Evolutionary conservation across 2,113 vertebrate genomes (phyloP), one percentile per base, ranked within the genome.

Genomic region (Mesitornis unicolor): DNA sequence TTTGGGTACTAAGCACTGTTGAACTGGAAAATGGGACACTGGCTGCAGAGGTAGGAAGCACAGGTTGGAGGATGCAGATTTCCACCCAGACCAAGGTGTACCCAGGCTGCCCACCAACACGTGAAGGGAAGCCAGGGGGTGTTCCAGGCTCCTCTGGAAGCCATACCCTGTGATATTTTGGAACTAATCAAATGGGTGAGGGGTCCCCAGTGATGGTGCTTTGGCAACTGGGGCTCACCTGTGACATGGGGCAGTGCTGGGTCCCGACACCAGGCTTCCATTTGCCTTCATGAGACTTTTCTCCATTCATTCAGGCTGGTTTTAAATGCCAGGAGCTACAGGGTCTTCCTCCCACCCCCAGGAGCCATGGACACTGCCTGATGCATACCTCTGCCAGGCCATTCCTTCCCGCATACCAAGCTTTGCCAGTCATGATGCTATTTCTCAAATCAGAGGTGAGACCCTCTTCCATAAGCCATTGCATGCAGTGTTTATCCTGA

Each of bases 321-420:
- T 71, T 77, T 54, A 82, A 81, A 71, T 60, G 31, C 33, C 4
- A 5, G 31, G 40, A 86, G 57, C 31, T 36, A 26, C 17, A 71
- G 13, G 14, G 35, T 2, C 22, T 65, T 65, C 16, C 21, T 3
- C 5, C 10, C 6, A 6, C 25, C 7, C 50, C 19, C 7, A 4
- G 35, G 33, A 67, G 11, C 29, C 57, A 42, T 1, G 2, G 18
- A 21, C 43, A 59, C 31, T 54, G 59, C 31, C 33, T 42, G 33
- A 54, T 2, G 6, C 19, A 26, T 56, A 61, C 35, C n/a, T 35
- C n/a, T 29, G 43, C 6, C 36, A 28, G 22, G 21, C 11, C 1
- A 0, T 35, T 69, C 20, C 18, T 82, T 16, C 47, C n/a, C 2
- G 6, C 18, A 76, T 24, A 9, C 25, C 0, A 0, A 40, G 16